Conservation (phyloP, 2,113 vertebrate species). For the Alexandromys fortis region DNA sequence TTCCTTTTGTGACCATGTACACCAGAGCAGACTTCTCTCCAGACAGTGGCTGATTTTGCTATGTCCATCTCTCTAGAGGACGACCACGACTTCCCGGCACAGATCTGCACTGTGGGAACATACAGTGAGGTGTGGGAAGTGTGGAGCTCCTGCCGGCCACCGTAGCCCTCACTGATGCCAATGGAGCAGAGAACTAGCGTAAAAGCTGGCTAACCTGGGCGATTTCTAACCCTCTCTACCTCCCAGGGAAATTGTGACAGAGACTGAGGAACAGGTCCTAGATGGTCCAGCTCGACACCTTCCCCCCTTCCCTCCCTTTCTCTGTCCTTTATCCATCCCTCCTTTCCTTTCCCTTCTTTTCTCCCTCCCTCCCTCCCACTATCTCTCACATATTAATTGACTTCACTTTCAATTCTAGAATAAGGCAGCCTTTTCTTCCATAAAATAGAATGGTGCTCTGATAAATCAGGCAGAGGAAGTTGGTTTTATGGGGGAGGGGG, state of each 20-base stretch:
- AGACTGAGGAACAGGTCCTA: neutral
- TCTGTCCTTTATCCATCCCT: neutral
- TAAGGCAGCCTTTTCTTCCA: neutral
- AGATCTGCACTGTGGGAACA: too few relatives aligned
- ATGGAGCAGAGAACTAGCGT: neutral
- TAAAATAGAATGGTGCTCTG: neutral
- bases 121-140: neutral
- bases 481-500: neutral
- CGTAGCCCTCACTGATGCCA: too few relatives aligned
- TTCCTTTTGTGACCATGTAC: neutral
- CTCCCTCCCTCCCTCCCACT: too few relatives aligned
- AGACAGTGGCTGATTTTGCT: neutral
- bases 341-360: rapidly evolving
- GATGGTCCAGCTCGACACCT: neutral
- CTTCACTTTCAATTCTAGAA: neutral
- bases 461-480: neutral
- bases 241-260: neutral
- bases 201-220: rapidly evolving
- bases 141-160: neutral
- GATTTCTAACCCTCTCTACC: neutral
- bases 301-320: rapidly evolving
- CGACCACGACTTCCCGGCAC: neutral
- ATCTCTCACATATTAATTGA: neutral
- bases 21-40: neutral
- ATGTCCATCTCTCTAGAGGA: neutral